phyloP scores from a whole-genome alignment of 2,888 invertebrate species.

The Monopis laevigella region DNA sequence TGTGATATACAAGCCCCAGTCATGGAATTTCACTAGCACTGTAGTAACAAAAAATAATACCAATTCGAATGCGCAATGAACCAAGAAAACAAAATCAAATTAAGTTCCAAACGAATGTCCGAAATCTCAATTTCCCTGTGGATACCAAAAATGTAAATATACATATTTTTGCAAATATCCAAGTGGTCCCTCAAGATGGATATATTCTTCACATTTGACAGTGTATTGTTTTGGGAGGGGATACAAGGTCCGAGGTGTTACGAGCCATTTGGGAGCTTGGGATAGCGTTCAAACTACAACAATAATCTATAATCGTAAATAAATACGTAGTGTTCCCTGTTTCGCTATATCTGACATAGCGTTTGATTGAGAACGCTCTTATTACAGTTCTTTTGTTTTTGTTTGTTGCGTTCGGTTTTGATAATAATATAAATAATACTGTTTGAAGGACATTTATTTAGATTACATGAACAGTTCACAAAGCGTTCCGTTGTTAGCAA shows the following conservation, averaged over 20 bases:
- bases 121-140: neutral
- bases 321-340: constrained; percentile 34
- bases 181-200: constrained; percentile 51
- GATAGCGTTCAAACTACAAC: constrained; percentile 52
- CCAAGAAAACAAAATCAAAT: too few species aligned
- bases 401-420: neutral
- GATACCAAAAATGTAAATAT: constrained; percentile 20
- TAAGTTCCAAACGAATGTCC: too few species aligned
- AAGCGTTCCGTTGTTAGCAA: too few species aligned
- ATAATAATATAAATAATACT: neutral
- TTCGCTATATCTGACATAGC: constrained; percentile 21
- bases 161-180: constrained; percentile 50
- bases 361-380: constrained; percentile 7
- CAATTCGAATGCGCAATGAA: too few species aligned
- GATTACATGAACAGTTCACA: neutral
- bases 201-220: constrained; percentile 45
- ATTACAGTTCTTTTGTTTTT: neutral
- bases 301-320: constrained; percentile 68
- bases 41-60: too few species aligned
- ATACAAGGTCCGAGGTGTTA: constrained; percentile 53
- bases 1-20: too few species aligned
- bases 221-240: constrained; percentile 7
- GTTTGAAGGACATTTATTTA: neutral
- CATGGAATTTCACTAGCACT: too few species aligned
- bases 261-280: constrained; percentile 54